phyloP scores from a whole-genome alignment of 30 jellyfish, hydroid and myxozoan genomes.

The Clytia hemisphaerica region DNA sequence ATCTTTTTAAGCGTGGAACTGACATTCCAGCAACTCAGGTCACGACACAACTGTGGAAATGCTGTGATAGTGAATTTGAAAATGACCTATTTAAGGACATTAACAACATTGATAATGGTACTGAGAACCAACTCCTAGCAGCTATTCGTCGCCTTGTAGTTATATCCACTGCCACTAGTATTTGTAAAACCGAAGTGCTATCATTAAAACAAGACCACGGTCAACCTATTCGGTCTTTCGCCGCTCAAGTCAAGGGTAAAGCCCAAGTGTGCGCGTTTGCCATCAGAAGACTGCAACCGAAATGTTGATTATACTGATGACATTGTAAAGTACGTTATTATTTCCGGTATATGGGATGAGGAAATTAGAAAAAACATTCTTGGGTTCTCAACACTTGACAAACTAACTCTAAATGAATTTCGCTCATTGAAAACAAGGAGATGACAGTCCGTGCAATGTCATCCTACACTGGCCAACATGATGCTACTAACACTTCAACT shows the following conservation, averaged over 20 bases:
- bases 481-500: too few relatives aligned
- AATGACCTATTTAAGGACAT: background rate
- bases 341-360: background rate
- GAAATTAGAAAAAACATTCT: background rate
- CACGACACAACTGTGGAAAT: constrained; percentile 19
- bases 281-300: background rate
- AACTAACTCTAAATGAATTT: background rate
- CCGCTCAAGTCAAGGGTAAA: constrained; percentile 14
- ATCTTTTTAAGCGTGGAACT: constrained; percentile 18
- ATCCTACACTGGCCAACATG: background rate
- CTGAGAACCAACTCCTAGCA: background rate
- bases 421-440: constrained; percentile 14
- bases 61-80: constrained; percentile 7
- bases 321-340: background rate
- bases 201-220: constrained; percentile 3
- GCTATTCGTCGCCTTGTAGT: constrained; percentile 2
- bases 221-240: constrained; percentile 3
- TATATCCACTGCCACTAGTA: constrained; percentile 9
- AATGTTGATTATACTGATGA: background rate
- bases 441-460: constrained; percentile 14
- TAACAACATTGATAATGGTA: background rate
- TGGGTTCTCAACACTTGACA: background rate
- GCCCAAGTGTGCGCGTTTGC: constrained; percentile 5
- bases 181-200: constrained; percentile 5
- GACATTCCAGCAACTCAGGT: constrained; percentile 6